Percentiles rank a stretch among this genome's conserved stretches.
Evolutionary conservation across 2,888 invertebrate species (phyloP).

Genomic region (Strigamia maritima): DNA sequence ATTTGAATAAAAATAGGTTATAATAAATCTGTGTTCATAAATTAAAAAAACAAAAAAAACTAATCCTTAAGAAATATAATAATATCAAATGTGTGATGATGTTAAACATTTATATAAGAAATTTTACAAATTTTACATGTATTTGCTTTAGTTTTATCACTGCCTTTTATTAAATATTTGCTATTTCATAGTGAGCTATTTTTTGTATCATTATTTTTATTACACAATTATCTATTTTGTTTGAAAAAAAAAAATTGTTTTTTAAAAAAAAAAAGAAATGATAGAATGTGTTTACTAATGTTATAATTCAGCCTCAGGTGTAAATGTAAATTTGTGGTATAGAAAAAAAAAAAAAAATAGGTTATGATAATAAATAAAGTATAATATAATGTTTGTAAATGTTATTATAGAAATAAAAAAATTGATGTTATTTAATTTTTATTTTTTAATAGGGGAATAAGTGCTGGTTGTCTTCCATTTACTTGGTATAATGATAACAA

Average conservation of each 20-base stretch:
- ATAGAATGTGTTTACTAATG: neutral
- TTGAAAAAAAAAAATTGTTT: neutral
- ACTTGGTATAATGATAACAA: neutral
- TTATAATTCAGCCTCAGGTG: neutral
- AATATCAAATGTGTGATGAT: neutral
- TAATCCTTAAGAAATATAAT: neutral
- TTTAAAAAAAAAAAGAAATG: neutral
- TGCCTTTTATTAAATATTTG: slow-evolving; percentile 12
- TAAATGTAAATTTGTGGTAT: slow-evolving; percentile 6
- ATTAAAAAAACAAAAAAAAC: too few species aligned
- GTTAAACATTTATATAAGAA: slow-evolving; percentile 6
- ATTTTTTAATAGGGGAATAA: neutral
- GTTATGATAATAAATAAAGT: neutral
- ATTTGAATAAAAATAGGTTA: neutral
- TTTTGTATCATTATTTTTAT: slow-evolving; percentile 1
- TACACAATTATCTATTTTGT: neutral
- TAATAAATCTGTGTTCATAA: slow-evolving; percentile 24
- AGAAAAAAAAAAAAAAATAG: neutral
- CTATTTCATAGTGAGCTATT: slow-evolving; percentile 8
- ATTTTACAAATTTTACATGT: slow-evolving; percentile 22
- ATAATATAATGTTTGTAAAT: neutral
- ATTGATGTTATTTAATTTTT: neutral
- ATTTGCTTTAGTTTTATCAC: slow-evolving; percentile 13
- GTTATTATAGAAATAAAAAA: neutral
- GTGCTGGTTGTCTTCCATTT: slow-evolving; percentile 18